Evolutionary conservation across 2,888 invertebrate species (phyloP), one percentile per base, ranked within the genome.

Genomic region (Oxystoma pomonae): DNA sequence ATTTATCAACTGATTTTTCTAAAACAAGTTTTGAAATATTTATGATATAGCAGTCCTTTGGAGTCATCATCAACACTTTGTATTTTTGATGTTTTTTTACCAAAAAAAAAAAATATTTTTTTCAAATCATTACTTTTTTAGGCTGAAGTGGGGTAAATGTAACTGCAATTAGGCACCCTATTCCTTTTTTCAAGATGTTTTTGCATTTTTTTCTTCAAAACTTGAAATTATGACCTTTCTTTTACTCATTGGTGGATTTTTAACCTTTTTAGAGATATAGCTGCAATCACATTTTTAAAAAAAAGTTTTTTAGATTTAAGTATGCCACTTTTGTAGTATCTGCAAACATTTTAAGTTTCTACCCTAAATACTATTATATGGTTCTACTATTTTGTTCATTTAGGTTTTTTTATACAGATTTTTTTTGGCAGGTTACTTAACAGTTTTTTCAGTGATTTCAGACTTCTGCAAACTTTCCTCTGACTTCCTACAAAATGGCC

Each of bases 381-480:
- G 35, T 12, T 3, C 12, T 35, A 35, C 35, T 35, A 35, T 35
- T 35, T 35, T 12, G 35, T 35, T 7, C 12, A 7, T 7, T 35
- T 35, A 35, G 35, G 35, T 35, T 35, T 7, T 35, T 35, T 35
- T 35, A n/a, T n/a, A n/a, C n/a, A n/a, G n/a, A n/a, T n/a, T n/a
- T n/a, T n/a, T n/a, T n/a, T n/a, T n/a, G n/a, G n/a, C n/a, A n/a
- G n/a, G n/a, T n/a, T n/a, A n/a, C n/a, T n/a, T n/a, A n/a, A n/a
- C n/a, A n/a, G n/a, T 66, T 71, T 60, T 82, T 83, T 58, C 80
- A 90, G 89, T 89, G 68, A 75, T 90, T 18, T 85, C 87, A 63
- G 88, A 90, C 77, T 89, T 90, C 74, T 90, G 89, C 76, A 89
- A 88, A 77, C 77, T 90, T 61, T 83, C 87, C 1, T 79, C 86